These are phyloP conservation scores for Drosophila arizonae DNA, from an alignment of 1,140 invertebrate species.

Conservation along the genomic window DNA sequence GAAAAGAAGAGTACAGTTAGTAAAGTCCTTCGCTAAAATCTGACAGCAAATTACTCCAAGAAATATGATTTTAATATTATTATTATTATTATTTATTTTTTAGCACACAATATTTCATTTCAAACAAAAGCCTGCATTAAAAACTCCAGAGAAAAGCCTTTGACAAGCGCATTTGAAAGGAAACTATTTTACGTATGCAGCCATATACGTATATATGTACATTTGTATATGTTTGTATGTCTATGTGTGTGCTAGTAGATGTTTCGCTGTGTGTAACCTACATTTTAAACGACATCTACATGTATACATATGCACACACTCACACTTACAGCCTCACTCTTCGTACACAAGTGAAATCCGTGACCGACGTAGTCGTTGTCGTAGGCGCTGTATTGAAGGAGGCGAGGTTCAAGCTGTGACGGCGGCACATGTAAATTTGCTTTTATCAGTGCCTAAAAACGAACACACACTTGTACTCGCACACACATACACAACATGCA, in stretches of 20 bases:
- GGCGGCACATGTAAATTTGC: slow-evolving; percentile 64
- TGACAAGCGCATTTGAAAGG: slow-evolving; percentile 44
- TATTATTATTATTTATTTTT: too few relatives aligned
- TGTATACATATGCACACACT: slow-evolving; percentile 22
- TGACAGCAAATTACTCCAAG: not conserved
- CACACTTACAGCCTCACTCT: slow-evolving; percentile 6
- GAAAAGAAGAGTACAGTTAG: too few relatives aligned
- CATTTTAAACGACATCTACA: slow-evolving; percentile 68
- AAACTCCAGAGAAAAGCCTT: slow-evolving; percentile 28
- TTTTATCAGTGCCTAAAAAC: slow-evolving; percentile 72
- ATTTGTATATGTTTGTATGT: slow-evolving; percentile 9
- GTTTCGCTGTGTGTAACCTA: slow-evolving; percentile 71
- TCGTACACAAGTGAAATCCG: slow-evolving; percentile 64
- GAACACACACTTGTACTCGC: slow-evolving; percentile 41
- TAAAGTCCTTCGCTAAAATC: too few relatives aligned
- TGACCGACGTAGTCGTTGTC: slow-evolving; percentile 55
- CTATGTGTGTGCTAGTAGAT: slow-evolving; percentile 28
- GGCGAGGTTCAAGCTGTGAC: slow-evolving; percentile 9
- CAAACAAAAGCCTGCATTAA: slow-evolving; percentile 1
- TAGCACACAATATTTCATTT: too few relatives aligned
- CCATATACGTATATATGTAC: slow-evolving; percentile 19
- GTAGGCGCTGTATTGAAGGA: slow-evolving; percentile 25
- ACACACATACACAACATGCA: slow-evolving; percentile 32
- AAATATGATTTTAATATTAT: not conserved
- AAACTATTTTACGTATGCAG: slow-evolving; percentile 41